Percentiles rank a stretch among this genome's conserved stretches.
Conservation (phyloP, 1,140 invertebrate genomes). For the Leptopilina boulardi region DNA sequence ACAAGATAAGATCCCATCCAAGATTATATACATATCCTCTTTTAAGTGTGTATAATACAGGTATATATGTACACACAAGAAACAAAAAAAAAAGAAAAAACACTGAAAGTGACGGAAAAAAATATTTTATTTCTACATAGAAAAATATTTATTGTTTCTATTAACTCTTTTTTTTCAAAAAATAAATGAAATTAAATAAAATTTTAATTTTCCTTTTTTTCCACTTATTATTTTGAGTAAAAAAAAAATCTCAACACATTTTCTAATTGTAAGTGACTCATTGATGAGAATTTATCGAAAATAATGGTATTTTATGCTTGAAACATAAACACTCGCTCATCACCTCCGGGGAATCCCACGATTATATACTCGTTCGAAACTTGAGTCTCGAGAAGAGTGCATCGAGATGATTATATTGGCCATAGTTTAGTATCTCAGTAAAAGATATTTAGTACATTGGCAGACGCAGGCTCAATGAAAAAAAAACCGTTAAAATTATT, state of each 20-base stretch:
- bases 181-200: too few relatives aligned
- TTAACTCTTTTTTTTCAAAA: neutral
- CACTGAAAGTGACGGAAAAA: neutral
- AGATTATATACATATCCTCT: constrained; percentile 44
- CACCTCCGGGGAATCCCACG: constrained; percentile 29
- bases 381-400: neutral
- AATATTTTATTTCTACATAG: neutral
- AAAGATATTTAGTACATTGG: constrained; percentile 9
- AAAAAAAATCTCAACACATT: neutral
- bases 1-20: constrained; percentile 60
- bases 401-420: neutral
- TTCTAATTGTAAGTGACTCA: neutral
- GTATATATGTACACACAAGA: constrained; percentile 22
- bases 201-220: neutral
- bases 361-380: neutral
- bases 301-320: constrained; percentile 8
- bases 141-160: neutral
- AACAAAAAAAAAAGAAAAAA: neutral
- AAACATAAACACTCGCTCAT: constrained; percentile 21
- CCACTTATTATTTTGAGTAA: too few relatives aligned
- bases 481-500: neutral
- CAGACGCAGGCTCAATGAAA: neutral
- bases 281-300: constrained; percentile 1
- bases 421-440: too few relatives aligned
- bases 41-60: constrained; percentile 39